These are phyloP conservation scores for Conistra vaccinii DNA, from an alignment of 2,888 invertebrate genomes.

Conservation along the genomic window DNA sequence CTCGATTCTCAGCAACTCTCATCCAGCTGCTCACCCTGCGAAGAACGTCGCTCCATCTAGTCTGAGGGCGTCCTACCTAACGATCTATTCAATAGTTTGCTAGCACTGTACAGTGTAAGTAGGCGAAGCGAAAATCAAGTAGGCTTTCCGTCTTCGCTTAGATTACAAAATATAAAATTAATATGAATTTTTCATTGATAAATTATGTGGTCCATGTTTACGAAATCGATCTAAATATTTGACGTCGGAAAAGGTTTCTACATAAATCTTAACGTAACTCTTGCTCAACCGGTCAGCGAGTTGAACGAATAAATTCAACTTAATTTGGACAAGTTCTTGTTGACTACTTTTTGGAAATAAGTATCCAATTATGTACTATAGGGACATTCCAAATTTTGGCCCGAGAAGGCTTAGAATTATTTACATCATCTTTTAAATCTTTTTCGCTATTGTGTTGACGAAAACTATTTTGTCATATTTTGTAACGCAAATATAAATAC, in stretches of 20 bases:
- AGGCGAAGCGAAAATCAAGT: background rate
- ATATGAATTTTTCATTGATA: constrained; percentile 31
- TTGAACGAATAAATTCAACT: constrained; percentile 24
- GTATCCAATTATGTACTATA: background rate
- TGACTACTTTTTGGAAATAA: constrained; percentile 7
- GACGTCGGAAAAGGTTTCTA: constrained; percentile 11
- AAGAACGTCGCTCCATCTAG: too few species aligned
- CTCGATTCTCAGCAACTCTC: too few species aligned
- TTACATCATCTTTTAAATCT: background rate
- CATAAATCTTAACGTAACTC: constrained; percentile 6
- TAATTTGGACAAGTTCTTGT: constrained; percentile 22
- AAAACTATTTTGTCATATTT: background rate
- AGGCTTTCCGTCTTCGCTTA: too few species aligned
- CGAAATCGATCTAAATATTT: constrained; percentile 53
- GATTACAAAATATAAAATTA: constrained; percentile 19
- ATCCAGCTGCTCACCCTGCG: too few species aligned
- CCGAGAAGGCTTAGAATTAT: background rate
- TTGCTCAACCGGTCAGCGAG: constrained; percentile 26
- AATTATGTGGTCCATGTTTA: constrained; percentile 15
- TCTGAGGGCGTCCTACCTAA: too few species aligned
- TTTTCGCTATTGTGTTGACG: background rate
- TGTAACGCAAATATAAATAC: background rate
- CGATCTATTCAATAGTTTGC: background rate
- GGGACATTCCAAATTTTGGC: background rate
- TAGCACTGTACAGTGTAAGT: background rate